Base-by-base conservation (phyloP, 2,888 invertebrate genomes). In the Conus canariensis region DNA sequence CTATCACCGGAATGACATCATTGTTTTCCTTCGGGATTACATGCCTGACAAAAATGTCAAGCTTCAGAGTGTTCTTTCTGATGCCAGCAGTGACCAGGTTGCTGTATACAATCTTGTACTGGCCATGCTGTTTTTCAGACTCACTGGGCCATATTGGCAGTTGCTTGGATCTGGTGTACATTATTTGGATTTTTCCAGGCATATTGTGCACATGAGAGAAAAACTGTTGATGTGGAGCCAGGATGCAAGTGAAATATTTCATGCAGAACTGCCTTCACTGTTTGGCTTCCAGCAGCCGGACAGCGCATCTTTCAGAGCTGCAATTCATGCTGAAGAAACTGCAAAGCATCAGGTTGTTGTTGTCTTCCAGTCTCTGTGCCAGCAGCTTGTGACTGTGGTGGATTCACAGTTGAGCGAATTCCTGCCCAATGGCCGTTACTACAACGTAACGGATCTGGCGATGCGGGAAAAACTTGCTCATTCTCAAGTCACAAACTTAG, bases 1-100 rank as follows among this genome's bases (percentile, higher is more conserved):
- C 67, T 67, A 60, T 56, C 88, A 88, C 77, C 25, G 82, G 8
- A 25, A 82, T 0, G 67, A 83, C 83, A 88, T 88, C 45, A n/a
- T 58, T 6, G 64, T n/a, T 22, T 88, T 59, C 82, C 56, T 88
- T 5, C 12, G 22, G 12, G 10, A 60, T 14, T 30, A 64, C 30
- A 5, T 64, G 30, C 60, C 85, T 56, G 9, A 45, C 14, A 80
- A 30, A 16, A 82, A 82, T n/a, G 5, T 7, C 16, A 82, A 82
- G 56, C 45, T 56, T 10, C 14, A 56, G 16, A 82, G 82, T 56
- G 82, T 82, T 5, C 56, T 56, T 3, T 5, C 56, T 82, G 82
- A 82, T 56, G 16, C 56, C 56, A 56, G 12, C 4, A 16, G 82
- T 56, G 56, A 56, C 16, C 16, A 16, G 4, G 4, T 82, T 14